Base-by-base conservation (phyloP, 2,888 invertebrate species). In the Protophormia terraenovae region DNA sequence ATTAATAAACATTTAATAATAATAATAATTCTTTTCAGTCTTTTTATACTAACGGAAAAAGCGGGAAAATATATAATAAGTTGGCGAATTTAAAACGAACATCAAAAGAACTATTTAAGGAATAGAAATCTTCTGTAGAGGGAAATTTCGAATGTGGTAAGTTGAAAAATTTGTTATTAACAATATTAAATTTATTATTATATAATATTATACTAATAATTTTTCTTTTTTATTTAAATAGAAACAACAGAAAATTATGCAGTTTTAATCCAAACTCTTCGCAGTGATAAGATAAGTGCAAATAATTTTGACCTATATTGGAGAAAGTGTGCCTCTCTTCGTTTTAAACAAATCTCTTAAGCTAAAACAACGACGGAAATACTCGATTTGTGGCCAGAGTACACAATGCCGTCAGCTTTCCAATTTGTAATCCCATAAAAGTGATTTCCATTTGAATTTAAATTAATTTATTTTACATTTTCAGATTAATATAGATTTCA, bases 331-430 rank as follows among this genome's bases (percentile, higher is more conserved):
- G 66, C 66, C 7, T 8, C 27, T 10, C 4, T 19, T 24, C 66
- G 66, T 16, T 66, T 66, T 29, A 45, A 29, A 1, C 27, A 47
- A 29, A 66, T 66, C 16, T n/a, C 29, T 8, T 24, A 47, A 8
- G 16, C 66, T 12, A 66, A 71, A n/a, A 22, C 5, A 12, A 53
- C 38, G 22, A 14, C 50, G 3, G 69, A 69, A 35, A 55, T 71
- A 16, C 38, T 71, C 12, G n/a, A 41, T 10, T 24, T 41, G 14
- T 69, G 53, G 69, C 69, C 50, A 8, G 69, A 71, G 5, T 71
- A 71, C n/a, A n/a, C n/a, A n/a, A n/a, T n/a, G n/a, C n/a, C n/a
- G n/a, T n/a, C n/a, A n/a, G n/a, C n/a, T n/a, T n/a, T n/a, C n/a
- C n/a, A n/a, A n/a, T n/a, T n/a, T 27, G 53, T 55, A 55, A 55